A percentile compares a stretch with the other conserved stretches of the same genome.
Evolutionary conservation across 1,140 invertebrate species (phyloP).

Genomic region (Drosophila bifasciata): DNA sequence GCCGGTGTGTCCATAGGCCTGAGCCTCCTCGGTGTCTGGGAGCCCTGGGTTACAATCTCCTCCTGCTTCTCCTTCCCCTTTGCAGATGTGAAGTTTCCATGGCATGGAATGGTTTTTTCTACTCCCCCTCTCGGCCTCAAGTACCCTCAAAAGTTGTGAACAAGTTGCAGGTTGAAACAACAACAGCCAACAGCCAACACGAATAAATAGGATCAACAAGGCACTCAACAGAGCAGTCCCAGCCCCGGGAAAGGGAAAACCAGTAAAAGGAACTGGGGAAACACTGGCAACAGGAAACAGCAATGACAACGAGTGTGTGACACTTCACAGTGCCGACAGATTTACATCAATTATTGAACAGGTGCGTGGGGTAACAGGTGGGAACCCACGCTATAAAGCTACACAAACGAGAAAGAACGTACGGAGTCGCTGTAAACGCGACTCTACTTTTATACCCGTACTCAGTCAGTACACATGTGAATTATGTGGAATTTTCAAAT

Average conservation of each 20-base stretch:
- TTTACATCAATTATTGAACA: conserved; percentile 76
- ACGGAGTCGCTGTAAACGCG: too few relatives aligned
- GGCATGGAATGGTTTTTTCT: conserved; percentile 17
- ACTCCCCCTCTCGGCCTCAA: conserved; percentile 22
- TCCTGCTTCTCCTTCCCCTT: not conserved
- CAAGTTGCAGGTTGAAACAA: conserved; percentile 60
- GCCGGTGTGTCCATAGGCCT: conserved; percentile 32
- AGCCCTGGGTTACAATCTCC: conserved; percentile 30
- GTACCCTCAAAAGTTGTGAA: conserved; percentile 63
- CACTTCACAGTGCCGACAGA: conserved; percentile 66
- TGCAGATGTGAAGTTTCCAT: conserved; percentile 61
- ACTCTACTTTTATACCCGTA: too few relatives aligned
- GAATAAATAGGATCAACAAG: conserved; percentile 65
- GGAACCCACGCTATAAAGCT: not conserved
- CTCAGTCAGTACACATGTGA: too few relatives aligned
- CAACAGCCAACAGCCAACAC: conserved; percentile 32
- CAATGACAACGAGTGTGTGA: conserved; percentile 59
- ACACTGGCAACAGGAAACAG: conserved; percentile 8
- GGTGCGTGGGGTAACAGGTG: conserved; percentile 52
- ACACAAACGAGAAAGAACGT: too few relatives aligned
- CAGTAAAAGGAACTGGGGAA: not conserved
- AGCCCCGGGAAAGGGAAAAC: not conserved
- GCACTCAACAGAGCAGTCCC: conserved; percentile 50
- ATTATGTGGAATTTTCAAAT: too few relatives aligned
- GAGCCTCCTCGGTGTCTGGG: conserved; percentile 16